These are phyloP conservation scores for Malacosoma neustria DNA, from an alignment of 2,888 invertebrate genomes.

Conservation along the genomic window DNA sequence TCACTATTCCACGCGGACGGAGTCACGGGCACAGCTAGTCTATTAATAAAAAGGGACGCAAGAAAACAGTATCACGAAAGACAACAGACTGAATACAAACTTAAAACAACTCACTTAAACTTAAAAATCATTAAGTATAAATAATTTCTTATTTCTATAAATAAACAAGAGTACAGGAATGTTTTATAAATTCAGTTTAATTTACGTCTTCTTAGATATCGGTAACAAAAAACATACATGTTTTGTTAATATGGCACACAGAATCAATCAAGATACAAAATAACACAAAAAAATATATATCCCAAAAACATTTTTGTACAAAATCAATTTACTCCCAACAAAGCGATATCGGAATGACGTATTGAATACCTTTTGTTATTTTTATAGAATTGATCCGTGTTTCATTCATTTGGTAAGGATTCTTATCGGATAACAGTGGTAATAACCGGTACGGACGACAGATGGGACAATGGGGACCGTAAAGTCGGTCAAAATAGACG, in stretches of 20 bases:
- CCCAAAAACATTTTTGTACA: conserved; percentile 19
- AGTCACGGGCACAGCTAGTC: too few species aligned
- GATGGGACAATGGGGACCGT: conserved; percentile 24
- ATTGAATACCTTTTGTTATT: conserved; percentile 38
- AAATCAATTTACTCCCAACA: conserved; percentile 35
- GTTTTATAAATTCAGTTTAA: too few species aligned
- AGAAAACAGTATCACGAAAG: too few species aligned
- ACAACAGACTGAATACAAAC: too few species aligned
- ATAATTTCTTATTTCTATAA: too few species aligned
- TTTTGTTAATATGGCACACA: not conserved
- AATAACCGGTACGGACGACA: conserved; percentile 27
- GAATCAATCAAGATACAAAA: not conserved
- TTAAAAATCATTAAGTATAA: too few species aligned
- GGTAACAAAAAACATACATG: not conserved
- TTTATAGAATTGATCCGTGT: conserved; percentile 32
- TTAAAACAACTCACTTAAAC: too few species aligned
- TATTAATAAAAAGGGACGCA: too few species aligned
- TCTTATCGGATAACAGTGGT: conserved; percentile 48
- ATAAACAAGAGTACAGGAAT: too few species aligned
- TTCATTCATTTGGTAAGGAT: conserved; percentile 40
- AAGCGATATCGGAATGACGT: conserved; percentile 24
- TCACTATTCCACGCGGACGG: too few species aligned
- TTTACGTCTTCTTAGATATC: too few species aligned
- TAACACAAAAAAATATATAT: conserved; percentile 7
- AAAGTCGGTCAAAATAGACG: conserved; percentile 3